These are phyloP conservation scores for Apoda limacodes DNA, from an alignment of 2,888 invertebrate genomes.

Conservation along the genomic window DNA sequence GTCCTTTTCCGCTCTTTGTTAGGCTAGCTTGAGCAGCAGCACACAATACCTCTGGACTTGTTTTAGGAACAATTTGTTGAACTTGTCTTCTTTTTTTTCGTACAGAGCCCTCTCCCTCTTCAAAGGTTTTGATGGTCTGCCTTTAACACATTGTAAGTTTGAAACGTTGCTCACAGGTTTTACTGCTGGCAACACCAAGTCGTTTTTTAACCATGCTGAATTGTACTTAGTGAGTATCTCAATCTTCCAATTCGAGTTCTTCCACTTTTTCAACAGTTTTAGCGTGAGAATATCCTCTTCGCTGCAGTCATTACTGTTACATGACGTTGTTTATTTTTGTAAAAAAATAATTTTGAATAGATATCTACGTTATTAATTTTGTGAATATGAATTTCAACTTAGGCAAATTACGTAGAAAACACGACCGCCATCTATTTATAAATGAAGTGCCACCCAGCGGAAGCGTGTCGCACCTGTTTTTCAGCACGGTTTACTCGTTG, in stretches of 20 bases:
- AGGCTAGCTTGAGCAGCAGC: conserved; percentile 7
- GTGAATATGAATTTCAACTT: too few relatives aligned
- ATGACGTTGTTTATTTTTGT: too few relatives aligned
- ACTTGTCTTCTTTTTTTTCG: conserved; percentile 1
- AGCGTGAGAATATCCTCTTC: too few relatives aligned
- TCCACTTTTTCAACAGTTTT: conserved; percentile 9
- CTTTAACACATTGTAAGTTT: background rate
- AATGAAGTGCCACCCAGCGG: too few relatives aligned
- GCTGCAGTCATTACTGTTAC: too few relatives aligned
- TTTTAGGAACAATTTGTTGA: conserved; percentile 1
- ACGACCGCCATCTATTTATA: too few relatives aligned
- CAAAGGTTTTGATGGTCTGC: conserved; percentile 2
- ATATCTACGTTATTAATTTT: too few relatives aligned
- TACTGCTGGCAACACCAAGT: background rate
- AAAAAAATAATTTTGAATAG: too few relatives aligned
- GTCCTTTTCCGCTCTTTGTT: conserved; percentile 7
- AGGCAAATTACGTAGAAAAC: too few relatives aligned
- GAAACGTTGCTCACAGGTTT: background rate
- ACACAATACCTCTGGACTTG: conserved; percentile 2
- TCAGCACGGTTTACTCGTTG: too few relatives aligned
- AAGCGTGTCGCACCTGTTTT: too few relatives aligned
- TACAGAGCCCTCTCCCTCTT: background rate
- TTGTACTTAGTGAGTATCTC: conserved; percentile 1
- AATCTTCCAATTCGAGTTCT: conserved; percentile 1
- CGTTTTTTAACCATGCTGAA: conserved; percentile 1